These are phyloP conservation scores for Xiphophorus birchmanni DNA, from an alignment of 2,797 vertebrate species.

Conservation along the genomic window DNA sequence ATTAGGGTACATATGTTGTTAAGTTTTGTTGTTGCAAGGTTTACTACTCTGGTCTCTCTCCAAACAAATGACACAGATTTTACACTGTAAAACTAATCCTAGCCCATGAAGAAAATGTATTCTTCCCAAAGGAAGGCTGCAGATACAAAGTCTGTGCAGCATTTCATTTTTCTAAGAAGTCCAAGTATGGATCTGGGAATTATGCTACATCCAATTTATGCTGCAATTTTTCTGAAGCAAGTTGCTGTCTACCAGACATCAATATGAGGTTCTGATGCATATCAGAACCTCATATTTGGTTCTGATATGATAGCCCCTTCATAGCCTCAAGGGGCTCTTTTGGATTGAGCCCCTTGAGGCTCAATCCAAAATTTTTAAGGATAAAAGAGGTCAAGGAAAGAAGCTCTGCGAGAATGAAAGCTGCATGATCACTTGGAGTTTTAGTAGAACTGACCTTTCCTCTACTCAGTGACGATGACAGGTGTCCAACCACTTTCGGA, in stretches of 20 bases:
- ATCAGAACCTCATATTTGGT: no score
- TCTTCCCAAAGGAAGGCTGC: not conserved
- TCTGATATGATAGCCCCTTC: no score
- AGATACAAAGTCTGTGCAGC: not conserved
- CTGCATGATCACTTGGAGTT: slow-evolving; percentile 8
- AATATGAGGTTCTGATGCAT: not conserved
- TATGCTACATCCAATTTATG: not conserved
- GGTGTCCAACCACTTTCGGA: slow-evolving; percentile 47
- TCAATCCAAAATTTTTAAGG: not conserved
- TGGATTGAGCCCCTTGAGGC: no score
- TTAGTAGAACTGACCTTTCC: slow-evolving; percentile 47
- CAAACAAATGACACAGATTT: not conserved
- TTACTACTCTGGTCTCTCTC: not conserved
- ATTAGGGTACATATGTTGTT: not conserved
- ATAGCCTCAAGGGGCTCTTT: no score
- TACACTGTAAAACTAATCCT: not conserved
- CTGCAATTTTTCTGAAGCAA: not conserved
- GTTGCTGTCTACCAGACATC: not conserved
- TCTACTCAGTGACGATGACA: slow-evolving; percentile 35
- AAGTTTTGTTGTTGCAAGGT: not conserved
- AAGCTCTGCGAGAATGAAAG: slow-evolving; percentile 34
- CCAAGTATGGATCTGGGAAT: not conserved
- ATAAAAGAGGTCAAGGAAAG: slow-evolving; percentile 23
- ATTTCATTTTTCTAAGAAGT: not conserved
- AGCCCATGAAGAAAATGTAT: not conserved